Percentiles rank a stretch among this genome's conserved stretches.
Conservation (phyloP, 1,140 invertebrate genomes). For the Heliothis virescens region DNA sequence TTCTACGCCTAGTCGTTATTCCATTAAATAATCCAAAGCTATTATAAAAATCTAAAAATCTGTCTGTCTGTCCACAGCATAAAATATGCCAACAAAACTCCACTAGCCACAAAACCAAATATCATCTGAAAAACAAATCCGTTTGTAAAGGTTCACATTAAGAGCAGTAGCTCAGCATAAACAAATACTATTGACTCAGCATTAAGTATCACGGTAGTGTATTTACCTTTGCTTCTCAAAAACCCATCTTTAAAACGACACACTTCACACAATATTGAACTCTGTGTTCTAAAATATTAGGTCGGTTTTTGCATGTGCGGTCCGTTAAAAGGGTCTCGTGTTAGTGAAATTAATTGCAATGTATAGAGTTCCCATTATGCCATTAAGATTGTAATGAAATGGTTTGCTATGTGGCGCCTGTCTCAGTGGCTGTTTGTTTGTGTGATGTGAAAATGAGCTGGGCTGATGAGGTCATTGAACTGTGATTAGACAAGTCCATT, state of each 20-base stretch:
- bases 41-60: too few relatives aligned
- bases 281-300: neutral
- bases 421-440: constrained; percentile 9
- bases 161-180: constrained; percentile 58
- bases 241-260: constrained; percentile 28
- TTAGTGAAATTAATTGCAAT: constrained; percentile 45
- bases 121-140: constrained; percentile 39
- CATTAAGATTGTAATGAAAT: constrained; percentile 38
- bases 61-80: neutral
- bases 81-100: constrained; percentile 9
- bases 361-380: constrained; percentile 43
- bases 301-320: neutral
- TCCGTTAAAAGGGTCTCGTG: neutral
- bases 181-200: constrained; percentile 58
- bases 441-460: constrained; percentile 1
- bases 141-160: constrained; percentile 52
- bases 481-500: neutral
- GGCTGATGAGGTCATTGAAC: neutral
- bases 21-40: too few relatives aligned
- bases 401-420: constrained; percentile 37
- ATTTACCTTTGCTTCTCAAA: constrained; percentile 28
- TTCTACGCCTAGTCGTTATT: too few relatives aligned
- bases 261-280: neutral
- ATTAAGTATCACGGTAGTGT: constrained; percentile 60
- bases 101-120: constrained; percentile 23